Conservation (phyloP, 2,113 vertebrate species). For the Vanacampus margaritifer region DNA sequence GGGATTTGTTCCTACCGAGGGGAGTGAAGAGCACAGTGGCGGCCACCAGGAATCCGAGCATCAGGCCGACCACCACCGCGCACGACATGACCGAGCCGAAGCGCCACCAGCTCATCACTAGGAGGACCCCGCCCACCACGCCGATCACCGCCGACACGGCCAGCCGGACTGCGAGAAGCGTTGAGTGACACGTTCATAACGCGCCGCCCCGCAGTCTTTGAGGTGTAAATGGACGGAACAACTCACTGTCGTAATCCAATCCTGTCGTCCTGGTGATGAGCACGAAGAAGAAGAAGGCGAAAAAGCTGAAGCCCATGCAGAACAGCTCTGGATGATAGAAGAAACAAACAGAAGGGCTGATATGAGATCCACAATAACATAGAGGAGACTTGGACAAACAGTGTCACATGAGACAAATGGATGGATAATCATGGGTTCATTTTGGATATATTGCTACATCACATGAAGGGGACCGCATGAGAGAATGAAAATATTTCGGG, state of each 20-base stretch:
- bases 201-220: background rate
- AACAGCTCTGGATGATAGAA: slow-evolving; percentile 77
- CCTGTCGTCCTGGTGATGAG: slow-evolving; percentile 75
- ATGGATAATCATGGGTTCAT: slow-evolving; percentile 27
- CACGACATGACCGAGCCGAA: slow-evolving; percentile 80
- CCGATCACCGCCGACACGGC: slow-evolving; percentile 77
- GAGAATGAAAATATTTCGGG: background rate
- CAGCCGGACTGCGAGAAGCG: slow-evolving; percentile 73
- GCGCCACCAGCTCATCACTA: slow-evolving; percentile 90
- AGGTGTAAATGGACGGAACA: background rate
- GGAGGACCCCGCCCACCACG: slow-evolving; percentile 74
- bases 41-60: slow-evolving; percentile 82
- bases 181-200: background rate
- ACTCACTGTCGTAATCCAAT: slow-evolving; percentile 80
- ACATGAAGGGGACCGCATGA: slow-evolving; percentile 24
- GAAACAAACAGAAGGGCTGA: background rate
- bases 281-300: slow-evolving; percentile 82
- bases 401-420: background rate
- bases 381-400: too few relatives aligned
- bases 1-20: slow-evolving; percentile 72
- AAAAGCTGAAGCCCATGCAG: slow-evolving; percentile 85
- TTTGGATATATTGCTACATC: slow-evolving; percentile 21
- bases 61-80: slow-evolving; percentile 79
- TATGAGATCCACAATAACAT: background rate
- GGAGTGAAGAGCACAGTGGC: slow-evolving; percentile 83